These are phyloP conservation scores for Dromaius novaehollandiae DNA, from an alignment of 2,113 vertebrate species.

Conservation along the genomic window DNA sequence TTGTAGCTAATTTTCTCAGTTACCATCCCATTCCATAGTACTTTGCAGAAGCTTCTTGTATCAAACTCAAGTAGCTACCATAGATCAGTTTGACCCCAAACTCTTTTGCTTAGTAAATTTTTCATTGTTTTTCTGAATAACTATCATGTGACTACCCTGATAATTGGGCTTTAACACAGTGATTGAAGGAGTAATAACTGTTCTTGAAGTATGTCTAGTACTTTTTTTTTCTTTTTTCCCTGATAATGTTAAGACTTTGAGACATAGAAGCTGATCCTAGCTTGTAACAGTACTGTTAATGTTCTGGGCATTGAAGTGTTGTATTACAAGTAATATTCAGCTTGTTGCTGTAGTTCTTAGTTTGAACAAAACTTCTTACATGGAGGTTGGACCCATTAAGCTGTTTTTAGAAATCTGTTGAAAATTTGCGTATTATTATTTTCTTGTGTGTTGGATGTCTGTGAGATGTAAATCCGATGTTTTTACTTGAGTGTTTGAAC, in stretches of 20 bases:
- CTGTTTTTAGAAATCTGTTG: neutral
- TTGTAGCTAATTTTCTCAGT: neutral
- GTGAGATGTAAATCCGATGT: neutral
- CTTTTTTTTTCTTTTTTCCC: neutral
- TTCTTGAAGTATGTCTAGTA: neutral
- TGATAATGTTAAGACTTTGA: neutral
- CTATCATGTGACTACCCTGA: neutral
- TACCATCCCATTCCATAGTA: neutral
- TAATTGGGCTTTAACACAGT: neutral
- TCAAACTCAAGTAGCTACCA: neutral
- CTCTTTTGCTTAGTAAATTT: neutral
- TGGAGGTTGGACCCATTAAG: neutral
- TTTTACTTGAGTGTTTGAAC: neutral
- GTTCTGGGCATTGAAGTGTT: neutral
- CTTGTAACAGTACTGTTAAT: neutral
- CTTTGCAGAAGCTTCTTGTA: neutral
- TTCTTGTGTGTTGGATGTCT: neutral
- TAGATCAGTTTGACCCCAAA: neutral
- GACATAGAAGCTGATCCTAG: neutral
- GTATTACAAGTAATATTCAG: neutral
- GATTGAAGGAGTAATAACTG: neutral
- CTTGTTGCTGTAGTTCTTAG: neutral
- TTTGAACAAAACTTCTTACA: neutral
- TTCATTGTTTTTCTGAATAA: neutral
- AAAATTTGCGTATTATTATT: neutral